Base-by-base conservation (phyloP, 2,113 vertebrate species). In the Symphodus melops region DNA sequence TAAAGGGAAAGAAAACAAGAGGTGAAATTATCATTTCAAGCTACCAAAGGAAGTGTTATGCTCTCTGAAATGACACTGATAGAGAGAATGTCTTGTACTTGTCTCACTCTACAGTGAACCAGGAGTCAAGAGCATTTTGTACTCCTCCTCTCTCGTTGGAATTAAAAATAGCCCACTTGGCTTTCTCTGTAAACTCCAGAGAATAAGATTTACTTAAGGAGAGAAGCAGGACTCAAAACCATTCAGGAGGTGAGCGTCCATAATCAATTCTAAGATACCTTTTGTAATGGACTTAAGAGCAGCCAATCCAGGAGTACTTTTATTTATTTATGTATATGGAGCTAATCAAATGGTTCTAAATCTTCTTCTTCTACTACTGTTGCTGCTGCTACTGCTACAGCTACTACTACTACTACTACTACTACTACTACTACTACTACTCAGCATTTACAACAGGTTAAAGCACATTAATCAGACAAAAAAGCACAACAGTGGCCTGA, bases 141-240 rank as follows among this genome's bases (percentile, higher is more conserved):
- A 75, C 51, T 51, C 23, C 51, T 39, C 58, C 42, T 75, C 56
- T 33, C 37, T 37, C 25, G 16, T 46, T 75, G 49, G 0, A 65
- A 81, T 72, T 88, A 89, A 88, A 92, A 93, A 93, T 89, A 91
- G 86, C 84, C 49, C 84, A 78, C 88, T 91, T 87, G 79, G 72
- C 83, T 87, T 75, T 86, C 77, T 58, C 71, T 61, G 61, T 83
- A 79, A 80, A 86, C 82, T 81, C 72, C 77, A 85, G 58, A 82
- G 72, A 70, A 76, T 62, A 77, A 61, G 66, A 80, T 85, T 82
- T 84, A 88, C 88, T 91, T 81, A 88, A 70, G 62, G 66, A 61
- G 46, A 71, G 60, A 62, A 76, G 82, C 12, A 23, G 64, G 71
- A 75, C 75, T 82, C n/a, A 48, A 85, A 81, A 67, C 59, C 66